Percentiles rank a stretch among this genome's conserved stretches.
Conservation (phyloP, 2,797 vertebrate genomes). For the Etheostoma perlongum region DNA sequence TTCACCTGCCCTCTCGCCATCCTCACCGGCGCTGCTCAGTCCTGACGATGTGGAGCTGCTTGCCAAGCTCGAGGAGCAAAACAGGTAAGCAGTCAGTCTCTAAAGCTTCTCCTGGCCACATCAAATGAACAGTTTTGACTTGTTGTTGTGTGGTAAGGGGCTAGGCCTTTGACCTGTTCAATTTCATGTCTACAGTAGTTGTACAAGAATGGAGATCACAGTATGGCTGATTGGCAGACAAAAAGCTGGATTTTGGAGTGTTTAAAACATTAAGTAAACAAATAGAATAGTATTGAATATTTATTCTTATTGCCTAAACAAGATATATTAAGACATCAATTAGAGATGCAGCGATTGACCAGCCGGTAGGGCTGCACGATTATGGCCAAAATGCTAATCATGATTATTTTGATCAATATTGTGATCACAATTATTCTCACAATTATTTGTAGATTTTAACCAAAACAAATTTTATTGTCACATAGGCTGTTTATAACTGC, state of each 20-base stretch:
- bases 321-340: neutral
- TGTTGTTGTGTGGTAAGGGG: too few species aligned
- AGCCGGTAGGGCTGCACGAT: too few species aligned
- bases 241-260: neutral
- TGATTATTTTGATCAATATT: too few species aligned
- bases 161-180: neutral
- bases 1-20: slow-evolving; percentile 89
- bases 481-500: too few species aligned
- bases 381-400: too few species aligned
- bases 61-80: slow-evolving; percentile 97
- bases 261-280: neutral
- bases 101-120: neutral
- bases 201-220: neutral
- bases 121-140: neutral
- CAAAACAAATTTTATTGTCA: too few species aligned
- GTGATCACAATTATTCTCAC: too few species aligned
- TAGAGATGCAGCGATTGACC: too few species aligned
- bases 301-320: neutral
- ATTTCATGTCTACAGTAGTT: neutral
- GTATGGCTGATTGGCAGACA: neutral
- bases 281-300: neutral
- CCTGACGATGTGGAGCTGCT: slow-evolving; percentile 96
- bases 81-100: slow-evolving; percentile 86
- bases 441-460: too few species aligned
- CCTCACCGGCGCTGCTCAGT: slow-evolving; percentile 91